A percentile compares a stretch with the other conserved stretches of the same genome.
Evolutionary conservation across 2,797 vertebrate species (phyloP).

Genomic region (Fringilla coelebs): DNA sequence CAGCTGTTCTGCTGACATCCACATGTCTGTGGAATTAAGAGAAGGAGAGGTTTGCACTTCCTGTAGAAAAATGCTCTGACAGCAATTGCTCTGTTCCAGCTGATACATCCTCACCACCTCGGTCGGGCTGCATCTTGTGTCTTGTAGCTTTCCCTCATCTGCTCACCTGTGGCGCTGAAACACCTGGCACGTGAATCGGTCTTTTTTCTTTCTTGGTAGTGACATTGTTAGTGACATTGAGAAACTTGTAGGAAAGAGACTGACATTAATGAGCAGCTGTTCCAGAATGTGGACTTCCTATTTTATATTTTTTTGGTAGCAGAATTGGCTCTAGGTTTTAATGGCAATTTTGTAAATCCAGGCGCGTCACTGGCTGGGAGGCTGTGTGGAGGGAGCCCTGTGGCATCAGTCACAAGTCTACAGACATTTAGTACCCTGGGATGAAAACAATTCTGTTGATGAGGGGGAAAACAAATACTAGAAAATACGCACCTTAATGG

Average conservation of each 20-base stretch:
- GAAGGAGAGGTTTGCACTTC: background rate
- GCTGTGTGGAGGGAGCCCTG: background rate
- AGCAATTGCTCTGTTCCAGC: background rate
- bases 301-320: background rate
- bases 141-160: background rate
- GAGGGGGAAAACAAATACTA: background rate
- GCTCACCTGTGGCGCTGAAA: background rate
- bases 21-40: rapidly evolving
- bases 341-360: background rate
- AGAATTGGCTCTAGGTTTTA: background rate
- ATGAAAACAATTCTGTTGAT: background rate
- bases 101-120: background rate
- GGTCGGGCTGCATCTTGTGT: background rate
- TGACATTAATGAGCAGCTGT: background rate
- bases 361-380: rapidly evolving
- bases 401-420: background rate
- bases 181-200: rapidly evolving
- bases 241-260: background rate
- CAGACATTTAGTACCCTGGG: background rate
- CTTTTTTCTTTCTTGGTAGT: background rate
- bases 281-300: background rate
- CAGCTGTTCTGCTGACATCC: background rate
- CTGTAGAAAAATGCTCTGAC: background rate
- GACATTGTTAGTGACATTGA: background rate
- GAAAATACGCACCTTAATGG: background rate